Percentiles rank a stretch among this genome's conserved stretches.
Evolutionary conservation across 2,113 vertebrate species (phyloP).

Genomic region (Lucifuga dentata): DNA sequence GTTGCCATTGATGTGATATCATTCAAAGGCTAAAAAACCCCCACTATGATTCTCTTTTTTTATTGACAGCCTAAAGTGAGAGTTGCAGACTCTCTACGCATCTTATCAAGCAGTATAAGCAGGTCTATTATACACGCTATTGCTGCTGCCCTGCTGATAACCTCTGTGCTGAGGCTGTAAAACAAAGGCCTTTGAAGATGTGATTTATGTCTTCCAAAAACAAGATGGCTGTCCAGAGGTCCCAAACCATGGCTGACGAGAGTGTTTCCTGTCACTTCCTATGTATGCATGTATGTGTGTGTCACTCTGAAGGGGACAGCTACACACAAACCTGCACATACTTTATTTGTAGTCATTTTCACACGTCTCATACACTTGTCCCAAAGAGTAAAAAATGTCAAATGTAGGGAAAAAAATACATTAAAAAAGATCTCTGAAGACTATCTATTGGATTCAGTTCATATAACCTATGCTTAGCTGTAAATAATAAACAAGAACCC

Average conservation of each 20-base stretch:
- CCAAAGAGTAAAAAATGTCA: neutral
- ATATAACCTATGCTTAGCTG: too few relatives aligned
- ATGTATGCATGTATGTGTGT: constrained; percentile 14
- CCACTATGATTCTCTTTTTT: constrained; percentile 49
- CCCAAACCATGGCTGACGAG: constrained; percentile 74
- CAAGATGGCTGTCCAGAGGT: constrained; percentile 68
- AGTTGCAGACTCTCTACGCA: constrained; percentile 37
- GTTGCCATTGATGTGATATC: constrained; percentile 56
- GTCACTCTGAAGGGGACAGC: constrained; percentile 10
- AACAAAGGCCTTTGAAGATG: constrained; percentile 81
- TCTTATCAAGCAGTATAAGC: constrained; percentile 74
- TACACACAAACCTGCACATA: constrained; percentile 8
- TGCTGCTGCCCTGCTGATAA: constrained; percentile 78
- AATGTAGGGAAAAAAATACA: too few relatives aligned
- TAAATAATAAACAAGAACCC: too few relatives aligned
- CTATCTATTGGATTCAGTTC: too few relatives aligned
- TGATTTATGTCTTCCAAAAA: constrained; percentile 77
- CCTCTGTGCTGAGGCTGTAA: constrained; percentile 66
- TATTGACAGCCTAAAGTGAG: constrained; percentile 65
- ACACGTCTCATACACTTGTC: neutral
- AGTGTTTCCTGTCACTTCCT: constrained; percentile 70
- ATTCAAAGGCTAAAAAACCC: constrained; percentile 71
- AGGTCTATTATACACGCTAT: constrained; percentile 75
- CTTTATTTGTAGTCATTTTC: neutral
- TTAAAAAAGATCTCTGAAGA: too few relatives aligned